Conservation (phyloP, 1,140 invertebrate species). For the Bathynomus jamesi region DNA sequence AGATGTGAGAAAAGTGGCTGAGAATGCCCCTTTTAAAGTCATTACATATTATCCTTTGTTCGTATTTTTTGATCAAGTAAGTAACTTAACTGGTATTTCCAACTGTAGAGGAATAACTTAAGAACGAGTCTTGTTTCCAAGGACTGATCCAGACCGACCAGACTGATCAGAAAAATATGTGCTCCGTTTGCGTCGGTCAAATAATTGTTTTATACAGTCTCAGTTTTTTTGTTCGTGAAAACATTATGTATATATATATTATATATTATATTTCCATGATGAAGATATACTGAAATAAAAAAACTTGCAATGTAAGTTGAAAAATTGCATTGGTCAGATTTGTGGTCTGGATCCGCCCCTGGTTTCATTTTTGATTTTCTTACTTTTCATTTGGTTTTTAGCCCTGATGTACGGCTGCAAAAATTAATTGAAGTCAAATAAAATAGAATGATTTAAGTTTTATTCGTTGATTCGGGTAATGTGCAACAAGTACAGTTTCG, state of each 20-base stretch:
- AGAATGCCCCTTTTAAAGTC: slow-evolving; percentile 68
- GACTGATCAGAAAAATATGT: no score
- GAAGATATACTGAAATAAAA: no score
- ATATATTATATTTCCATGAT: no score
- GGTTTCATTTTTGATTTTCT: background rate
- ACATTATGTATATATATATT: no score
- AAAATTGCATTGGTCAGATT: no score
- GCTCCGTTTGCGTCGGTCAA: no score
- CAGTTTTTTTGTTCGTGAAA: no score
- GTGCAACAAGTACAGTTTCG: background rate
- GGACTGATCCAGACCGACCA: background rate
- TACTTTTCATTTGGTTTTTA: background rate
- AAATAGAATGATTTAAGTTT: background rate
- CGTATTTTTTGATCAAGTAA: slow-evolving; percentile 84
- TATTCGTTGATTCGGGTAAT: background rate
- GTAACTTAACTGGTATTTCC: background rate
- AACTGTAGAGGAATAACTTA: background rate
- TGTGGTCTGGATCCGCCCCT: no score
- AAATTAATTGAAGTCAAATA: background rate
- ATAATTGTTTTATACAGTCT: no score
- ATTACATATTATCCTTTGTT: slow-evolving; percentile 92
- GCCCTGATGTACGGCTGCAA: background rate
- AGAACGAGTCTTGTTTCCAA: background rate
- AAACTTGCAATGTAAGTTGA: no score
- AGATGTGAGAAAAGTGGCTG: slow-evolving; percentile 65